These are phyloP conservation scores for Xylota segnis DNA, from an alignment of 2,888 invertebrate genomes.

Conservation along the genomic window DNA sequence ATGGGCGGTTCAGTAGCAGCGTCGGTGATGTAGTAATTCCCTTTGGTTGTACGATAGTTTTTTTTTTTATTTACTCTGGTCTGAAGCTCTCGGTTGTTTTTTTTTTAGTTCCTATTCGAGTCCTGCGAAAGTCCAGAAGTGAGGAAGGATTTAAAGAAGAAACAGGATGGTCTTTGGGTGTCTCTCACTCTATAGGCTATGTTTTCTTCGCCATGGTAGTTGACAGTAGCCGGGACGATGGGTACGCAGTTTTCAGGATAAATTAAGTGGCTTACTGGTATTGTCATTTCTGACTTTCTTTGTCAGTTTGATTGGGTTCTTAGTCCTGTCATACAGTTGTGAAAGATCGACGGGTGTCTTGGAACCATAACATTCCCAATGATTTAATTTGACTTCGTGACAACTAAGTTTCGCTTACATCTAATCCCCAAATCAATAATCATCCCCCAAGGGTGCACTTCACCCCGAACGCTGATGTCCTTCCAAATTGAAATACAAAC, in stretches of 20 bases:
- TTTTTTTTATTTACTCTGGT: constrained; percentile 53
- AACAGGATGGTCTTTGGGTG: background rate
- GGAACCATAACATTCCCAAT: constrained; percentile 42
- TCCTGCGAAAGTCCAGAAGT: constrained; percentile 30
- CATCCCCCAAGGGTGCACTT: constrained; percentile 55
- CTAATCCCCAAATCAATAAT: constrained; percentile 76
- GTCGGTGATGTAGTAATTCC: constrained; percentile 52
- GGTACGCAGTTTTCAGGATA: background rate
- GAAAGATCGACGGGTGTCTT: no score
- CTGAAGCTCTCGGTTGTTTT: constrained; percentile 3
- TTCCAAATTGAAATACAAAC: constrained; percentile 41
- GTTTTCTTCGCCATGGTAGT: constrained; percentile 1
- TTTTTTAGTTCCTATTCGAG: constrained; percentile 10
- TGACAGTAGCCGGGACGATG: background rate
- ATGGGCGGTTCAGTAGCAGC: constrained; percentile 17
- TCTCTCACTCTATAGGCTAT: no score
- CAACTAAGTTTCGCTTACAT: constrained; percentile 53
- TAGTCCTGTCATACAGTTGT: background rate
- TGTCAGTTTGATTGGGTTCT: constrained; percentile 4
- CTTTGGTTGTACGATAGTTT: constrained; percentile 41
- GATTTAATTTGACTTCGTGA: constrained; percentile 44
- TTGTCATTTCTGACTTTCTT: constrained; percentile 43
- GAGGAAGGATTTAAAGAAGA: background rate
- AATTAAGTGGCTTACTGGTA: constrained; percentile 26
- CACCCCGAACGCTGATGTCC: constrained; percentile 21